Percentiles rank a stretch among this genome's conserved stretches.
Evolutionary conservation across 2,113 vertebrate genomes (phyloP).

Genomic region (Eira barbara): DNA sequence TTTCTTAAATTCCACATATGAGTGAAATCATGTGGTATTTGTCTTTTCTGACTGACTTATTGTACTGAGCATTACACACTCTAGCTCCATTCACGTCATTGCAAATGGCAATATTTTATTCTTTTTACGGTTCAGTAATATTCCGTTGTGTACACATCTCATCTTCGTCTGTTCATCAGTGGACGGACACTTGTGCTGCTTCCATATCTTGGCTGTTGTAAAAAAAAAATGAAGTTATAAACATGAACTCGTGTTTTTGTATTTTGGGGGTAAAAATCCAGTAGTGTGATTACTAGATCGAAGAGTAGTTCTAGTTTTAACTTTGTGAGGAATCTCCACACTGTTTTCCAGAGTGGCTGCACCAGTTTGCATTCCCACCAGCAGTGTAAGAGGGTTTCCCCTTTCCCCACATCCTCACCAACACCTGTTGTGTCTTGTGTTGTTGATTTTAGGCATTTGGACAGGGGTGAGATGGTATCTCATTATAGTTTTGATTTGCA

Average conservation of each 20-base stretch:
- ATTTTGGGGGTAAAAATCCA: background rate
- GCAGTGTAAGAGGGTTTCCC: background rate
- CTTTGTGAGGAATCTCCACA: too few species aligned
- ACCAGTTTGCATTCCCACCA: too few species aligned
- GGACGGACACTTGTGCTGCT: background rate
- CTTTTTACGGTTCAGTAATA: background rate
- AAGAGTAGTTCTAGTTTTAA: too few species aligned
- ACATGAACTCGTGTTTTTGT: background rate
- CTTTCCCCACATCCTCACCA: background rate
- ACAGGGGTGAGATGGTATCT: background rate
- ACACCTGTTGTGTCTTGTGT: background rate
- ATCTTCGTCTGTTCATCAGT: background rate
- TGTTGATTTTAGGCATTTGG: background rate
- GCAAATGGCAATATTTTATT: background rate
- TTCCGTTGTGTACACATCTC: background rate
- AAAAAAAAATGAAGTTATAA: background rate
- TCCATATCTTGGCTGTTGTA: background rate
- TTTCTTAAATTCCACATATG: background rate
- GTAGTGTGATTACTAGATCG: too few species aligned
- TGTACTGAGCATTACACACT: background rate
- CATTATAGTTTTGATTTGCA: background rate
- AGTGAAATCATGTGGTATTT: background rate
- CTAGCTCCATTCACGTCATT: background rate
- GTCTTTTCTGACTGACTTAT: background rate
- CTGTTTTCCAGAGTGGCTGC: too few species aligned